Conservation (phyloP, 2,888 invertebrate species). For the Ophion ventricosus region DNA sequence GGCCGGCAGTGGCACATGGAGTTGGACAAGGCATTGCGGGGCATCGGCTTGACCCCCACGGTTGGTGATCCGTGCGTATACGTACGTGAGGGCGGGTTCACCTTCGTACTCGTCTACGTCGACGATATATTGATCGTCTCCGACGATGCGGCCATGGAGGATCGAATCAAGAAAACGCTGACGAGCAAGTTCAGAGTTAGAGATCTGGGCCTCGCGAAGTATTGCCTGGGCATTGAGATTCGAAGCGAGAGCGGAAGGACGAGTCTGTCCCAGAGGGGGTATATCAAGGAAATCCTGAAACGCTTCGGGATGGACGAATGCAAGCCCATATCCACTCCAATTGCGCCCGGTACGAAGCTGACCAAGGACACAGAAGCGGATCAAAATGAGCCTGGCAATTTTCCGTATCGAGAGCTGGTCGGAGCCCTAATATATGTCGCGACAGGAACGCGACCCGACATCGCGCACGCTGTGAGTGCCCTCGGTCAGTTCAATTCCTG, state of each 20-base stretch:
- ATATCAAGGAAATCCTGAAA: conserved; percentile 68
- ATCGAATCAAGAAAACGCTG: conserved; percentile 39
- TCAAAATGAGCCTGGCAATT: conserved; percentile 27
- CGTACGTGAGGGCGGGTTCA: conserved; percentile 42
- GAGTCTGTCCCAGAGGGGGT: conserved; percentile 59
- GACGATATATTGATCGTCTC: conserved; percentile 40
- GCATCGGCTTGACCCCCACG: not conserved
- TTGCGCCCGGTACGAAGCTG: conserved; percentile 58
- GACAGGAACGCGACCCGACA: conserved; percentile 63
- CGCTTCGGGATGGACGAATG: conserved; percentile 71
- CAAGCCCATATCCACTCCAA: conserved; percentile 71
- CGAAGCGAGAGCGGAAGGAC: not conserved
- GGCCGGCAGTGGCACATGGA: not conserved
- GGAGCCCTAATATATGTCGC: conserved; percentile 65
- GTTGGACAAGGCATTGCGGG: not conserved
- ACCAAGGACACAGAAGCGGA: not conserved
- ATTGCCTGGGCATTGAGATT: conserved; percentile 71
- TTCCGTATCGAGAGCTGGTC: conserved; percentile 62
- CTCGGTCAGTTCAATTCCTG: conserved; percentile 62
- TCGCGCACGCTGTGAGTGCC: conserved; percentile 59
- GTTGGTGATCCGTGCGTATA: not conserved
- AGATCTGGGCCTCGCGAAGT: conserved; percentile 61
- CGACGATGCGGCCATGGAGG: conserved; percentile 47
- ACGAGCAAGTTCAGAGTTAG: conserved; percentile 60
- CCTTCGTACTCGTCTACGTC: conserved; percentile 62